phyloP scores from a whole-genome alignment of 1,140 invertebrate genomes.

The Bombyx mori region ASM3026992v2 NC_085116.1:11746001-11746500 shows the following conservation, averaged over 20 bases:
- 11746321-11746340: no score
- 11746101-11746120: slow-evolving; percentile 38
- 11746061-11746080: slow-evolving; percentile 16
- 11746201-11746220: slow-evolving; percentile 8
- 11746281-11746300: slow-evolving; percentile 7
- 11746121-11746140: slow-evolving; percentile 41
- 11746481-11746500: slow-evolving; percentile 64
- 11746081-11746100: slow-evolving; percentile 19
- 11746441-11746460: slow-evolving; percentile 11
- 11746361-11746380: no score
- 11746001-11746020: slow-evolving; percentile 12
- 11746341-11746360: no score
- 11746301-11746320: not conserved
- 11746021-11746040: slow-evolving; percentile 10
- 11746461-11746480: slow-evolving; percentile 54
- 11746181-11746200: slow-evolving; percentile 13
- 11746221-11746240: slow-evolving; percentile 13
- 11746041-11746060: slow-evolving; percentile 12
- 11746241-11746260: slow-evolving; percentile 11
- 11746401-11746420: no score
- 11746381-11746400: no score
- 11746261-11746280: slow-evolving; percentile 1
- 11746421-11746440: not conserved
- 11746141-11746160: slow-evolving; percentile 35
- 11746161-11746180: slow-evolving; percentile 20